Percentiles rank a stretch among this genome's conserved stretches.
Conservation (phyloP, 2,797 vertebrate species). For the Silurus aristotelis region DNA sequence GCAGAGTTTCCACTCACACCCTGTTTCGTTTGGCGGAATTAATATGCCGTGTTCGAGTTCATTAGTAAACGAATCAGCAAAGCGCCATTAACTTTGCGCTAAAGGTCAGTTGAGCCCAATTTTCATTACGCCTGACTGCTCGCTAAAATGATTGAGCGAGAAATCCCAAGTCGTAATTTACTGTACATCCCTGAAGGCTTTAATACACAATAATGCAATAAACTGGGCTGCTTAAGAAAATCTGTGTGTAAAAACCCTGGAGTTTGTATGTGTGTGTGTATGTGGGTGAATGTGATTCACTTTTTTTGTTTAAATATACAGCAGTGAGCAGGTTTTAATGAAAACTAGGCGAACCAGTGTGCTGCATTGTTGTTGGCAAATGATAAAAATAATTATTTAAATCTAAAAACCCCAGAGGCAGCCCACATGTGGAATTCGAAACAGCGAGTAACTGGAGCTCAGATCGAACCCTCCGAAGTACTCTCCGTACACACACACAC, state of each 20-base stretch:
- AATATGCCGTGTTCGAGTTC: slow-evolving; percentile 10
- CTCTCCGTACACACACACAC: too few species aligned
- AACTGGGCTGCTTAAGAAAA: neutral
- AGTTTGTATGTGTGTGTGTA: neutral
- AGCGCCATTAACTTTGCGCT: slow-evolving; percentile 31
- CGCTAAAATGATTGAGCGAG: neutral
- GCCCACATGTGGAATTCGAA: slow-evolving; percentile 6
- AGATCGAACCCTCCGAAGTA: neutral
- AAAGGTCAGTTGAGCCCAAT: slow-evolving; percentile 23
- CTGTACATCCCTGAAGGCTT: slow-evolving; percentile 11
- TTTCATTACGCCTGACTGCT: slow-evolving; percentile 10
- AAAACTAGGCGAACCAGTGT: neutral
- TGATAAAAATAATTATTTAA: neutral
- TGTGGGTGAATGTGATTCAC: neutral
- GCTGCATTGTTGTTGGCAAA: neutral
- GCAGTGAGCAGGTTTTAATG: neutral
- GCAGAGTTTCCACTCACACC: neutral
- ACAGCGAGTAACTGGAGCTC: slow-evolving; percentile 16
- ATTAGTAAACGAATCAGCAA: slow-evolving; percentile 34
- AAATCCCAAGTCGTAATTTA: neutral
- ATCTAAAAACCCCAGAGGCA: neutral
- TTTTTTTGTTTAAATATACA: neutral
- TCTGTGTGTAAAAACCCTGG: neutral
- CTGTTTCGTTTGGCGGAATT: neutral
- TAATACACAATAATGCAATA: slow-evolving; percentile 1